These are phyloP conservation scores for Natrix natrix DNA, from an alignment of 2,797 vertebrate species.

Conservation along the genomic window DNA sequence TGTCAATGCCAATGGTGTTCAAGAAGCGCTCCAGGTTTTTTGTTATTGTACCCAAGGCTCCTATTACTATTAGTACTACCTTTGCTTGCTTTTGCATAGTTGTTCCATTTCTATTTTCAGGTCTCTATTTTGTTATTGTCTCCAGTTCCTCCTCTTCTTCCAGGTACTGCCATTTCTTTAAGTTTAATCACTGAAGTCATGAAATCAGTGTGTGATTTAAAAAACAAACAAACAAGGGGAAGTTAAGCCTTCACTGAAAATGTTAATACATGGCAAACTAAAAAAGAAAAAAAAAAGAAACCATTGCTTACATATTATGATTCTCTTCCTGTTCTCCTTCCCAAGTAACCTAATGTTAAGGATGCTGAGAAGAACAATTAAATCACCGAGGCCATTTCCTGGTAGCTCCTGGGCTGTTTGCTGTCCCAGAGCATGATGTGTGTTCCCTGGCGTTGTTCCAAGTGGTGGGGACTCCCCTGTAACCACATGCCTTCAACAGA, in stretches of 20 bases:
- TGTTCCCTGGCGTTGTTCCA: constrained; percentile 14
- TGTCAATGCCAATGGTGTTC: not conserved
- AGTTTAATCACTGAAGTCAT: constrained; percentile 50
- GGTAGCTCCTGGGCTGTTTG: not conserved
- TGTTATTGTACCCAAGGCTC: not conserved
- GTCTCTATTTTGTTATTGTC: not conserved
- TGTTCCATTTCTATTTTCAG: not conserved
- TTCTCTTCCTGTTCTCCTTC: constrained; percentile 6
- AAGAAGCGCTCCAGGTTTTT: not conserved
- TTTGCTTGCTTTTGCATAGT: not conserved
- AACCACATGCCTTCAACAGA: not conserved
- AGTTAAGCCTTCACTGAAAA: constrained; percentile 25
- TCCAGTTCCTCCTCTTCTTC: not conserved
- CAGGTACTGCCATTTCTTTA: constrained; percentile 25
- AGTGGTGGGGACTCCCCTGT: not conserved
- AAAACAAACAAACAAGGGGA: not conserved
- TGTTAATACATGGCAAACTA: not conserved
- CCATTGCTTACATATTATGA: not conserved
- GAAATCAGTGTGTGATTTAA: constrained; percentile 40
- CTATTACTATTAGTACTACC: not conserved
- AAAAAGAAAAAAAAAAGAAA: constrained; percentile 27
- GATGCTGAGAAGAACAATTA: not conserved
- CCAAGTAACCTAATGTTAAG: not conserved
- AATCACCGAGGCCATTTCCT: not conserved
- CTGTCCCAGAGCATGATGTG: not conserved